Base-by-base conservation (phyloP, 2,113 vertebrate genomes). In the Neolamprologus ventralis region DNA sequence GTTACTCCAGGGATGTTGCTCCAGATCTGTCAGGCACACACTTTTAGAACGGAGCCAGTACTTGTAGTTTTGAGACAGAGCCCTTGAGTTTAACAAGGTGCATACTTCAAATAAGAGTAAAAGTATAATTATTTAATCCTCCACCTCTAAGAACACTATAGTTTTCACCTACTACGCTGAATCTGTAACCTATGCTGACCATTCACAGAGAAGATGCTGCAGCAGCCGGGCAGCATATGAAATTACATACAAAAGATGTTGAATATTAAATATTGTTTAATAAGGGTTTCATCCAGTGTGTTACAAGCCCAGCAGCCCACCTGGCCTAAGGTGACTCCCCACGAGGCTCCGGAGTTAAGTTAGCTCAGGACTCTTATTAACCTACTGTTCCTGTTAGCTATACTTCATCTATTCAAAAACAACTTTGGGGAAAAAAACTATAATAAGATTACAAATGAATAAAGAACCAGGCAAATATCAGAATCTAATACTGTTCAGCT, bases 11-110 rank as follows among this genome's bases (percentile, higher is more conserved):
- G 85, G 83, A 90, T 78, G 73, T 49, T 51, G 45, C 73, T 51
- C 73, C 73, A 78, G 79, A 85, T 93, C 81, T 91, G 84, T 93
- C 84, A 88, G 58, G 65, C 80, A 11, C 42, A 57, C 47, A 17
- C 40, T 80, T 85, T 58, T 49, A 84, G 40, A 83, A 68, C 1
- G 57, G 51, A 92, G 51, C 53, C 65, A 10, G 57, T 4, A 21
- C 68, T n/a, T 54, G 33, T 82, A 60, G 55, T 65, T 35, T 53
- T 12, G 51, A 79, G 82, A 60, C 58, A 14, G 65, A 82, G 13
- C 71, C 47, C 35, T 63, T 42, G 53, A 42, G 33, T 31, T 13
- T 47, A 55, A 45, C 40, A 45, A 31, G 73, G 23, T 78, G 3
- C 16, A 19, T 19, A 49, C 4, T 78, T 78, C 16, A 6, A 81